Base-by-base conservation (phyloP, 2,888 invertebrate genomes). In the Schrankia costaestrigalis region DNA sequence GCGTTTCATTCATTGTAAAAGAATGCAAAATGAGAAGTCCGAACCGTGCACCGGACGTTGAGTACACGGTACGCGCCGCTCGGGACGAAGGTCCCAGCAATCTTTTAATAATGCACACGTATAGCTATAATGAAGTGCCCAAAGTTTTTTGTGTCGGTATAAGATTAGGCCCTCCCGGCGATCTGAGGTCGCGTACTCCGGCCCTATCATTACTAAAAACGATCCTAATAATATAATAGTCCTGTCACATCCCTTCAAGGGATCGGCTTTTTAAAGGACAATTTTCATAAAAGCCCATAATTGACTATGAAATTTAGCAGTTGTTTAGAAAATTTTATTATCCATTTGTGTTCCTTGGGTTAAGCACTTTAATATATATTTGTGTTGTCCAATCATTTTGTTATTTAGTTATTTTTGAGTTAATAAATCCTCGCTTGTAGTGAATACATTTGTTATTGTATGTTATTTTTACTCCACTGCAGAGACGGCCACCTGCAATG, bases 191-290 rank as follows among this genome's bases (percentile, higher is more conserved):
- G 77, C 78, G 70, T 60, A 69, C 66, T 66, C 60, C 71, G 69
- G 62, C 81, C 83, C 86, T 84, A 78, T 86, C 76, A 86, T 87
- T 87, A 86, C 77, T 63, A 70, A 82, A 78, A 86, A 79, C 79
- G 85, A 68, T 83, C 78, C 81, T 86, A 86, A 87, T 86, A 85
- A 80, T 83, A 83, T 87, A 87, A 87, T 85, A 80, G 78, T 75
- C 79, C 79, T 86, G 86, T 87, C 85, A 82, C 83, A 85, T 73
- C 71, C 78, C 72, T 79, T 69, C 58, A 63, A 62, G 50, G 68
- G 71, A 73, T 80, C 78, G 72, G 71, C 66, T 70, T 71, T 68
- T 65, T 69, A 75, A 79, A 71, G 77, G 86, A 85, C 85, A 85
- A 85, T 83, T 79, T 84, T 68, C 73, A 55, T 72, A 64, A 71